Evolutionary conservation across 2,888 invertebrate species (phyloP), one percentile per base, ranked within the genome.

Genomic region (Chirona hameri): DNA sequence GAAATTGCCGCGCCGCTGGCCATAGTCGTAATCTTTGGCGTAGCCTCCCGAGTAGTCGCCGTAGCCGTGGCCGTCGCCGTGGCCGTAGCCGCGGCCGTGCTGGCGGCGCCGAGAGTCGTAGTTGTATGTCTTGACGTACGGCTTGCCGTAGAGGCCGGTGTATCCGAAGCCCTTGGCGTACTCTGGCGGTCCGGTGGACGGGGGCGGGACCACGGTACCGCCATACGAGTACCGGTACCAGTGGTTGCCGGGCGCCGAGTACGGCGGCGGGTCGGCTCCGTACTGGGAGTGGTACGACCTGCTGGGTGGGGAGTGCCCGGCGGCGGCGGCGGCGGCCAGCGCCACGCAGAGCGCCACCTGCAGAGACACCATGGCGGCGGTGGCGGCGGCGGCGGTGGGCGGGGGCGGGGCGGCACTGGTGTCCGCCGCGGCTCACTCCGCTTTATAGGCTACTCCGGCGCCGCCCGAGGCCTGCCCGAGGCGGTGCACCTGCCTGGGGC

Each of bases 211-310:
- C n/a, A n/a, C 27, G 0, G 65, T 65, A n/a, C 65, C 65, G 65
- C 65, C 65, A 27, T 65, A 65, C 65, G n/a, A n/a, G 65, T 65
- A 65, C 65, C 65, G 65, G 65, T 65, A 65, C 65, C 65, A 65
- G 65, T 65, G 65, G 27, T 65, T 4, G 0, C 65, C 65, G n/a
- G 65, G 65, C 65, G 65, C 12, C 9, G 10, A 10, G n/a, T n/a
- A 27, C 65, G 65, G 65, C 27, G 65, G 65, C 65, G 65, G 65
- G n/a, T 5, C n/a, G 65, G 27, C 65, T 10, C 65, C 65, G 65
- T 27, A 65, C 65, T n/a, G 65, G 65, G 9, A 65, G n/a, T 65
- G 65, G 65, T 65, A 9, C 65, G 65, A 27, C n/a, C 10, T n/a
- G 65, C 65, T n/a, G 72, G 27, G 15, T 18, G 52, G 52, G 52